Evolutionary conservation across 2,797 vertebrate genomes (phyloP), one percentile per base, ranked within the genome.

Genomic region (Bufotes viridis): DNA sequence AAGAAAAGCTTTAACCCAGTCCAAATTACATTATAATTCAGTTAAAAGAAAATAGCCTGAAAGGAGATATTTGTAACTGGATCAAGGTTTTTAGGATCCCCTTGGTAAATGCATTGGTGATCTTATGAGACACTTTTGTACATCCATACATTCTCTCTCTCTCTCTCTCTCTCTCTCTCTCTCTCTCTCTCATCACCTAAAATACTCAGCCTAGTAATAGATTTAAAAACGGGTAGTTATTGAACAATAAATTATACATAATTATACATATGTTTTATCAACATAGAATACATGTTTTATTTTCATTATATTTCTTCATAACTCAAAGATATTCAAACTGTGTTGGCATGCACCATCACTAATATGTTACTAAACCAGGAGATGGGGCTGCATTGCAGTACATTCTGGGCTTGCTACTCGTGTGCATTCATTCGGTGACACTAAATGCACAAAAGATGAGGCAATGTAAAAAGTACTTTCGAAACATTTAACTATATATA

Each of bases 341-440:
- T 65, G 1, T n/a, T 10, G 60, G 20, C 18, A 22, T 63, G 20
- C 60, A 63, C 22, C 7, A 63, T 22, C 22, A 76, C 42, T 76
- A 76, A 76, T 76, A n/a, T 76, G 42, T 55, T 55, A 55, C 51
- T n/a, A 55, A 58, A 12, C 65, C 81, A 84, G 53, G 67, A 83
- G 82, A 58, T 83, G 82, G 82, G 51, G 81, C 51, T 82, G 51
- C 42, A 55, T 24, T 29, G 51, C 67, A 83, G 26, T 34, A 84
- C 20, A 84, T 58, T 57, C 12, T 58, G 53, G 26, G n/a, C 8
- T 63, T 57, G 55, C 55, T 57, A 15, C 55, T 57, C 14, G 22
- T 9, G 2, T 63, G 22, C 17, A 3, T 60, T 57, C 55, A 57
- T 57, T 57, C 9, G 2, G 14, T 57, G 2, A 13, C 12, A 14